phyloP scores from a whole-genome alignment of 2,797 vertebrate species.

The Notolabrus celidotus region DNA sequence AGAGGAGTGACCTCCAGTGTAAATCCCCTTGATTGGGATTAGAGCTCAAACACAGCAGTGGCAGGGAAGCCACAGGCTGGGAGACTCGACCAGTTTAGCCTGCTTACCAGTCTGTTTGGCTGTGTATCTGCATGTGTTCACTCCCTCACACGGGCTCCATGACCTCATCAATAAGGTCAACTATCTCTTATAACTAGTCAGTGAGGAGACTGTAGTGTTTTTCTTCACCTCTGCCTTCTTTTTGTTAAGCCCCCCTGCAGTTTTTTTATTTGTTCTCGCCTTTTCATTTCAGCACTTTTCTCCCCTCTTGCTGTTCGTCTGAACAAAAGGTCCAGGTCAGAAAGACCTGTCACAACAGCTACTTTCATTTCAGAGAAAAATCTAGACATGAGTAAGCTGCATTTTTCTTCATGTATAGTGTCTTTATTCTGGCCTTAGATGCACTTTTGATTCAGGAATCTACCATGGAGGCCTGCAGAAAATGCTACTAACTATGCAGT shows the following conservation, averaged over 20 bases:
- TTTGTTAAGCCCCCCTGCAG: neutral
- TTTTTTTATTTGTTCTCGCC: neutral
- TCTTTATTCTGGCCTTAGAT: neutral
- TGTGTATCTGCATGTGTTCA: slow-evolving; percentile 15
- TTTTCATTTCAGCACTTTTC: neutral
- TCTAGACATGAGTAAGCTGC: neutral
- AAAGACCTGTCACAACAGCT: neutral
- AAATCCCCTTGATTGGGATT: slow-evolving; percentile 81
- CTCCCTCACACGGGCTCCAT: slow-evolving; percentile 5
- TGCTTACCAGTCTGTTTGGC: slow-evolving; percentile 44
- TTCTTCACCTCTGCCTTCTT: neutral
- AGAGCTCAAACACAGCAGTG: slow-evolving; percentile 59
- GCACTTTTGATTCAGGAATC: neutral
- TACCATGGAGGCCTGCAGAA: neutral
- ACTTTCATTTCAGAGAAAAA: neutral
- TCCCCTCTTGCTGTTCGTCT: neutral
- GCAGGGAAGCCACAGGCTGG: slow-evolving; percentile 30
- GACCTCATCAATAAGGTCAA: slow-evolving; percentile 10
- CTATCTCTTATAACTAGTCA: slow-evolving; percentile 6
- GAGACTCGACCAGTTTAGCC: slow-evolving; percentile 47
- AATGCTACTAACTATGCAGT: neutral
- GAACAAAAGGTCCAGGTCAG: neutral
- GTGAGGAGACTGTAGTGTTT: neutral
- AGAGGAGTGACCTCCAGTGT: slow-evolving; percentile 71
- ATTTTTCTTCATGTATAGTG: neutral